Base-by-base conservation (phyloP, 2,797 vertebrate species). In the Gymnopithys bicolor region DNA sequence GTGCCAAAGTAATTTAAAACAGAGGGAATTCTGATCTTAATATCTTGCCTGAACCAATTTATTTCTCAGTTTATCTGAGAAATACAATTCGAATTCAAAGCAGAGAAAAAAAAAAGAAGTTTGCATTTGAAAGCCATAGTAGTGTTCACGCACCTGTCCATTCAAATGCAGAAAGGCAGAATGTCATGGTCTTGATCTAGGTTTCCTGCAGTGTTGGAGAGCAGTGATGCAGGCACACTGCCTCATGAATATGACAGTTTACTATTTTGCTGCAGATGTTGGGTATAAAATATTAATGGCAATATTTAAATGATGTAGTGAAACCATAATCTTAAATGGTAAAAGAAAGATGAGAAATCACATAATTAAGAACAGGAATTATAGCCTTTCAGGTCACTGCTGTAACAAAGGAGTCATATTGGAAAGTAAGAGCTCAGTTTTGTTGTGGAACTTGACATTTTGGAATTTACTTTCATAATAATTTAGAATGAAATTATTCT, bases 1-100 rank as follows among this genome's bases (percentile, higher is more conserved):
- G 60, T 91, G 94, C 94, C 85, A 90, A 96, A 96, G 71, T 89
- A 95, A 97, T 96, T 97, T 96, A 92, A 87, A 91, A 89, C 87
- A 45, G 32, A 95, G 75, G 90, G 77, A 94, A 88, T 91, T 94
- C 53, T 95, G 92, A 95, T 80, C 80, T 95, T 92, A 85, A 84
- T 87, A 95, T 94, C 88, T 91, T 95, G 46, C 91, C 67, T 80
- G 95, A 94, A 86, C 60, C 78, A 92, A 93, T 93, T 95, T 81
- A 91, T 79, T 93, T 93, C 83, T 95, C 55, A 66, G 58, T 94
- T 96, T 94, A 92, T 87, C 79, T 95, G 82, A 94, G 82, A 94
- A 88, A 92, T 79, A 64, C 22, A 71, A 85, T 92, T 93, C 88
- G 90, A 89, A 95, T 89, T 94, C 64, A 82, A 89, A 89, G 43